A percentile compares a stretch with the other conserved stretches of the same genome.
Conservation (phyloP, 2,797 vertebrate species). For the Cyclura pinguis region DNA sequence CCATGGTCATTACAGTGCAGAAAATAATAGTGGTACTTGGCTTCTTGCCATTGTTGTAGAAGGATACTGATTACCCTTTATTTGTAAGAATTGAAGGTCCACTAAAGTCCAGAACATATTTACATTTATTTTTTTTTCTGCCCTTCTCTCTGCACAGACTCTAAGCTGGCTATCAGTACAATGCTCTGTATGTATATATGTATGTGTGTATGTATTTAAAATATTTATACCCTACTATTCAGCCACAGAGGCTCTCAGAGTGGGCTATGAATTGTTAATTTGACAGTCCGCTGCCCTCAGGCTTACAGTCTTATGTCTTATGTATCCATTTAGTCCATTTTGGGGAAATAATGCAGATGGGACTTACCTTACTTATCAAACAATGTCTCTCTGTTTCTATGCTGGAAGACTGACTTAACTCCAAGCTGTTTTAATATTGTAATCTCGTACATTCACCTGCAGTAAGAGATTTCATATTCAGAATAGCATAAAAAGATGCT, state of each 20-base stretch:
- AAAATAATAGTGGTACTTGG: background rate
- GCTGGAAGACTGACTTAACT: slow-evolving; percentile 18
- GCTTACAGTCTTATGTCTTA: background rate
- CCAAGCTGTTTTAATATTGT: slow-evolving; percentile 22
- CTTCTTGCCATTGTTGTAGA: background rate
- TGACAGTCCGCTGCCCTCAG: no score
- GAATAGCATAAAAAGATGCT: slow-evolving; percentile 11
- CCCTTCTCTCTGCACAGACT: no score
- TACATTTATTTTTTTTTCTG: no score
- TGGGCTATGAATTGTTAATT: no score
- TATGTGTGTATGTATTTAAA: no score
- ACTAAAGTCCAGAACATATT: background rate
- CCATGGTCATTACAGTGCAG: background rate
- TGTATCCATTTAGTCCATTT: background rate
- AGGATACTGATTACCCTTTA: background rate
- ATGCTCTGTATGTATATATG: no score
- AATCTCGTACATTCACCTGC: slow-evolving; percentile 14
- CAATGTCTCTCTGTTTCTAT: background rate
- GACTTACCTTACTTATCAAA: background rate
- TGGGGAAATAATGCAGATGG: background rate
- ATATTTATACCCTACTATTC: no score
- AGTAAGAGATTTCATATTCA: slow-evolving; percentile 25
- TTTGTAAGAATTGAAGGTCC: background rate
- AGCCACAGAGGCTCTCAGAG: no score
- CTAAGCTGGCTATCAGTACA: no score